Evolutionary conservation across 64 coral and sea anemone species (phyloP), one percentile per base, ranked within the genome.

Genomic region (Porites lutea): DNA sequence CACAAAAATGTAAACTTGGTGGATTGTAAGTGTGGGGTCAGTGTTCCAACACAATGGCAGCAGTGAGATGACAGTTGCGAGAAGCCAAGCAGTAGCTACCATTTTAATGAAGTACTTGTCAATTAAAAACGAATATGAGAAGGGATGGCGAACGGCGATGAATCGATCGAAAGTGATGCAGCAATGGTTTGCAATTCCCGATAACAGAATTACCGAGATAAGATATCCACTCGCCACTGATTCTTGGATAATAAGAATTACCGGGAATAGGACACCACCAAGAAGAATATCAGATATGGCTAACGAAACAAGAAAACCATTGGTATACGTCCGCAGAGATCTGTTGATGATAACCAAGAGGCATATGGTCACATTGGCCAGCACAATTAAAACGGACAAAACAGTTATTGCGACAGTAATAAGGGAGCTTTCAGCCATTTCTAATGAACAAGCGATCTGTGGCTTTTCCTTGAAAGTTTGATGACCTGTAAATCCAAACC

Each of bases 221-320:
- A 51, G 3, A 75, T 75, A 75, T 16, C 73, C 48, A 49, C 73
- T 75, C 19, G 75, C 49, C 5, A 54, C 9, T 19, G 75, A 78
- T 12, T 78, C 50, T 8, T 49, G 75, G 13, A 57, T 55, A 19
- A 51, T 57, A 0, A 78, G 75, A 51, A 75, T 19, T 15, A 75
- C 47, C 4, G 73, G 77, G 45, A 91, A 95, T 18, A 90, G 93
- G 12, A 88, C 72, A 3, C 91, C 13, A 55, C 93, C 93, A 1
- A 84, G 82, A 4, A 95, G 49, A 22, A 95, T 52, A 59, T 95
- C 93, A 13, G 93, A 90, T 62, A 81, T 71, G 61, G 93, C 93
- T 10, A 95, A 61, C 8, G 93, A 95, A 9, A 95, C 82, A 13
- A 95, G 82, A 21, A 95, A 95, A 1, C 82, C 69, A 65, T 95